Conservation (phyloP, 2,113 vertebrate species). For the Rhinogobius similis region DNA sequence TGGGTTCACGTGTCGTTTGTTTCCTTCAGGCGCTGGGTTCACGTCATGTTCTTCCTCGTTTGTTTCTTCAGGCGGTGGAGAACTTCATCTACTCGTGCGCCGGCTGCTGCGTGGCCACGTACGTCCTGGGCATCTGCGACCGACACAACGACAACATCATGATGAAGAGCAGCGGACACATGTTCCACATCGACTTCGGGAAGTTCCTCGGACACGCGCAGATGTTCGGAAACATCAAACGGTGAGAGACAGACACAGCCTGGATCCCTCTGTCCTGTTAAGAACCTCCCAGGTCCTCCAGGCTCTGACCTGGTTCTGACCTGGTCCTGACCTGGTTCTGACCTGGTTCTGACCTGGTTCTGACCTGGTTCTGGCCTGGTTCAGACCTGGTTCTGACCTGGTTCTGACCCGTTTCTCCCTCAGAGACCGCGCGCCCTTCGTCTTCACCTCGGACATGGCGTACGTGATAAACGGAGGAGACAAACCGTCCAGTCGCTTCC, state of each 20-base stretch:
- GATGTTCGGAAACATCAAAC: slow-evolving; percentile 98
- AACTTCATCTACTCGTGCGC: slow-evolving; percentile 99
- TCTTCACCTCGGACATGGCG: slow-evolving; percentile 98
- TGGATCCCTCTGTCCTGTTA: not conserved
- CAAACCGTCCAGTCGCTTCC: slow-evolving; percentile 96
- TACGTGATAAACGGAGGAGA: slow-evolving; percentile 98
- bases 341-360: too few relatives aligned
- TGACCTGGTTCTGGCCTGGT: too few relatives aligned
- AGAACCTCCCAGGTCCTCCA: not conserved
- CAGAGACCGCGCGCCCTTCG: slow-evolving; percentile 96
- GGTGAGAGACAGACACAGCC: slow-evolving; percentile 73
- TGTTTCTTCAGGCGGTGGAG: slow-evolving; percentile 87
- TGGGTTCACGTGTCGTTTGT: too few relatives aligned
- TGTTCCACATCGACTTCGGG: slow-evolving; percentile 99
- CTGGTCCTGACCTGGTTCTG: too few relatives aligned
- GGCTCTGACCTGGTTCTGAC: too few relatives aligned
- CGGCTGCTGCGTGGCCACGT: slow-evolving; percentile 96
- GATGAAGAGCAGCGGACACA: slow-evolving; percentile 96
- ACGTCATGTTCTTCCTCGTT: too few relatives aligned
- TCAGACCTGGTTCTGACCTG: not conserved
- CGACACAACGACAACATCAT: slow-evolving; percentile 99
- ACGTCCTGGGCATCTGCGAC: slow-evolving; percentile 96
- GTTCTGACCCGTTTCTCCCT: not conserved
- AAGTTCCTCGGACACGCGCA: slow-evolving; percentile 96
- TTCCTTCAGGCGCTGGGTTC: too few relatives aligned